Percentiles rank a stretch among this genome's conserved stretches.
These are phyloP conservation scores for Leptatherina wallacei DNA, from an alignment of 2,797 vertebrate genomes.

Conservation along the genomic window DNA sequence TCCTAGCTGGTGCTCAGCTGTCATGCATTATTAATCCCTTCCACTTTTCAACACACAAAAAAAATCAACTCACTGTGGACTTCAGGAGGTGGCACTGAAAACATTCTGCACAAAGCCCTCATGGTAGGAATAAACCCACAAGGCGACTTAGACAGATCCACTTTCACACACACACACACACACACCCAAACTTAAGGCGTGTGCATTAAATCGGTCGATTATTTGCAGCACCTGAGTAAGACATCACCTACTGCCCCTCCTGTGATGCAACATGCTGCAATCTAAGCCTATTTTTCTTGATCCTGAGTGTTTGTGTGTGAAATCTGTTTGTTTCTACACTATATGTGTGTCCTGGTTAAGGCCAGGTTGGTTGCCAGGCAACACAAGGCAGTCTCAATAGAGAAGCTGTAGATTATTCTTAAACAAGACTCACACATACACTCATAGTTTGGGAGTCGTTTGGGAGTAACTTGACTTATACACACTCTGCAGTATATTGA, in stretches of 20 bases:
- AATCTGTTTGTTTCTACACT: slow-evolving; percentile 27
- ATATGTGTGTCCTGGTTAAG: slow-evolving; percentile 61
- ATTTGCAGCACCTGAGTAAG: slow-evolving; percentile 37
- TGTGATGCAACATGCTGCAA: slow-evolving; percentile 77
- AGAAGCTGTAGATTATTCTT: slow-evolving; percentile 61
- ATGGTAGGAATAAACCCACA: slow-evolving; percentile 34
- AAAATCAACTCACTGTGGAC: slow-evolving; percentile 49
- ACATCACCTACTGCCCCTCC: slow-evolving; percentile 51
- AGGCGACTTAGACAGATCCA: slow-evolving; percentile 41
- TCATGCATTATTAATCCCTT: slow-evolving; percentile 79
- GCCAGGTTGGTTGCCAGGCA: slow-evolving; percentile 79
- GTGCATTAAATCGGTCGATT: slow-evolving; percentile 49
- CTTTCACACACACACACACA: slow-evolving; percentile 11
- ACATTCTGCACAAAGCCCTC: slow-evolving; percentile 44
- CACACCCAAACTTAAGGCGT: slow-evolving; percentile 13
- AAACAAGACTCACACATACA: slow-evolving; percentile 58
- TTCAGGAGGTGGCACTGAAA: slow-evolving; percentile 49
- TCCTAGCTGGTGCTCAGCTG: slow-evolving; percentile 64
- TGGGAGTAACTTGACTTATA: slow-evolving; percentile 39
- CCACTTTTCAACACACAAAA: slow-evolving; percentile 52
- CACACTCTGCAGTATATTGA: slow-evolving; percentile 54
- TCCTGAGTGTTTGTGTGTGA: slow-evolving; percentile 60
- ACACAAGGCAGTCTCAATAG: slow-evolving; percentile 68
- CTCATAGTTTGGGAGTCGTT: slow-evolving; percentile 38
- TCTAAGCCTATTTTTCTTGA: slow-evolving; percentile 61